phyloP scores from a whole-genome alignment of 2,888 invertebrate species.

The Ligdia adustata region DNA sequence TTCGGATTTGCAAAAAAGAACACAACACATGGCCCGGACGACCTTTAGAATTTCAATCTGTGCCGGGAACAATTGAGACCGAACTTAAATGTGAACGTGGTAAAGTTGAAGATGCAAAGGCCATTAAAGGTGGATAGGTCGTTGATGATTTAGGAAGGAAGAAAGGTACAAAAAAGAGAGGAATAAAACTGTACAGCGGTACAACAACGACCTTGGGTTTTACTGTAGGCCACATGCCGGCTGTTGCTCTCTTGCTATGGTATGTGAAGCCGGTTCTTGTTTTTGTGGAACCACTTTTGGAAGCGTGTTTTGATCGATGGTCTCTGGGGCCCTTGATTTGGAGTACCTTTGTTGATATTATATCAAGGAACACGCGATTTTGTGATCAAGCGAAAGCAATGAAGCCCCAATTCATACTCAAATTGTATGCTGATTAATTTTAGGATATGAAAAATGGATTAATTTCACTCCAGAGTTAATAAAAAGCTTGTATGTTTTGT shows the following conservation, averaged over 20 bases:
- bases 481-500: conserved; percentile 9
- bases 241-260: conserved; percentile 62
- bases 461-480: neutral
- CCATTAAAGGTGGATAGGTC: conserved; percentile 39
- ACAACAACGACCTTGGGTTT: conserved; percentile 77
- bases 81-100: conserved; percentile 24
- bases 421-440: no score
- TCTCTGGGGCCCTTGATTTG: conserved; percentile 56
- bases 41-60: conserved; percentile 73
- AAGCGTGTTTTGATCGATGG: conserved; percentile 70
- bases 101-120: conserved; percentile 43
- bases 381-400: no score
- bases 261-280: conserved; percentile 66
- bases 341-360: conserved; percentile 33
- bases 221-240: conserved; percentile 79
- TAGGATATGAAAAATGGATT: neutral
- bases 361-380: conserved; percentile 16
- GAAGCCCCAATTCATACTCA: no score
- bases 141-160: conserved; percentile 54
- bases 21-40: conserved; percentile 69
- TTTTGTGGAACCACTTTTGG: conserved; percentile 61
- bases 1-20: conserved; percentile 73
- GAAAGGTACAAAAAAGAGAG: conserved; percentile 75
- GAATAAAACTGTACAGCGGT: conserved; percentile 73
- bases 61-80: conserved; percentile 20